Evolutionary conservation across 2,113 vertebrate species (phyloP).

Genomic region (Penelope pileata): DNA sequence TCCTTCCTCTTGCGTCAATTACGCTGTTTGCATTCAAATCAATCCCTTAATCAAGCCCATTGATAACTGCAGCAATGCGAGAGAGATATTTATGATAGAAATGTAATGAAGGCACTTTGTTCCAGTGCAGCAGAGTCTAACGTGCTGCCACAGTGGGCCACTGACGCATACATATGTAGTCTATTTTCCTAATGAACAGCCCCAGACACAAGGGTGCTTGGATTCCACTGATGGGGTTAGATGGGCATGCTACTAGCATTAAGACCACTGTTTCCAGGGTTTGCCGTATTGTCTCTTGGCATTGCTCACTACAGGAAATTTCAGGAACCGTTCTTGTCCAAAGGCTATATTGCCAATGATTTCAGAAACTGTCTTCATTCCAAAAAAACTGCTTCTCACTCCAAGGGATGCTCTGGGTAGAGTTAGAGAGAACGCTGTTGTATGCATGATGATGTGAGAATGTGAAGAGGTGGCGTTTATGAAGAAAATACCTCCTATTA

Average conservation of each 20-base stretch:
- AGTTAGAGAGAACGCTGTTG: not conserved
- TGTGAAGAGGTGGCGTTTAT: not conserved
- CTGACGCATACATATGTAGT: not conserved
- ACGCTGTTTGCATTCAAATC: slow-evolving; percentile 56
- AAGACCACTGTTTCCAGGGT: not conserved
- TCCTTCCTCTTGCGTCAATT: slow-evolving; percentile 56
- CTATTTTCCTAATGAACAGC: slow-evolving; percentile 12
- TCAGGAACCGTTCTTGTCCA: not conserved
- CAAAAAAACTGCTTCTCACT: not conserved
- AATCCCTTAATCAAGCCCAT: slow-evolving; percentile 52
- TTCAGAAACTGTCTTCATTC: not conserved
- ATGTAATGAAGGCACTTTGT: slow-evolving; percentile 11
- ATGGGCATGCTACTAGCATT: not conserved
- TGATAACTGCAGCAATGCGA: slow-evolving; percentile 36
- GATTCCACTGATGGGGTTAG: not conserved
- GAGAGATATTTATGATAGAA: slow-evolving; percentile 32
- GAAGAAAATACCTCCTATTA: not conserved
- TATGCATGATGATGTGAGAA: not conserved
- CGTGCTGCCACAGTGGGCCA: not conserved
- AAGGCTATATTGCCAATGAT: not conserved
- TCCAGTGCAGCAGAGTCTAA: not conserved
- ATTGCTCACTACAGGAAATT: not conserved
- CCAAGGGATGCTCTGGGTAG: not conserved
- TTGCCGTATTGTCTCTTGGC: not conserved
- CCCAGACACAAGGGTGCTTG: not conserved